These are phyloP conservation scores for Acrocephalus arundinaceus DNA, from an alignment of 2,113 vertebrate genomes.

Conservation along the genomic window DNA sequence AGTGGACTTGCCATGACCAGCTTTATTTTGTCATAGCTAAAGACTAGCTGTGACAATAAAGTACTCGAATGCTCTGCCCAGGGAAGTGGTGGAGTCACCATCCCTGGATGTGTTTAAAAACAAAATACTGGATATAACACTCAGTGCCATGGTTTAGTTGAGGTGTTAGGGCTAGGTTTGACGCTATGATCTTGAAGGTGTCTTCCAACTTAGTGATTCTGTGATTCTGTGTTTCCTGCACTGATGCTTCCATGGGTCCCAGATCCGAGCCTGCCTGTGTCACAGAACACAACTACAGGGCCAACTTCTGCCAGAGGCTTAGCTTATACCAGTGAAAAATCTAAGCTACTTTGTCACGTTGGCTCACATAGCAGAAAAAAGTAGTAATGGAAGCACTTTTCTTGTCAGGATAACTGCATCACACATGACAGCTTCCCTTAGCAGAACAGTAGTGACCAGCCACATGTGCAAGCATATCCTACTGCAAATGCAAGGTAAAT, in stretches of 20 bases:
- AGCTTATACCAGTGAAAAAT: neutral
- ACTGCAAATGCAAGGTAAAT: neutral
- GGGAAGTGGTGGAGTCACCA: too few relatives aligned
- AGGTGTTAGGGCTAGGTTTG: too few relatives aligned
- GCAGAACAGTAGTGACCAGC: neutral
- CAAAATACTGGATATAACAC: too few relatives aligned
- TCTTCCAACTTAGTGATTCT: too few relatives aligned
- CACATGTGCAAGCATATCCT: neutral
- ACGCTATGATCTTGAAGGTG: too few relatives aligned
- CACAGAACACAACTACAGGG: neutral
- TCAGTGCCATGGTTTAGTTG: too few relatives aligned
- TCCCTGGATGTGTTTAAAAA: too few relatives aligned
- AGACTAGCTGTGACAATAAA: too few relatives aligned
- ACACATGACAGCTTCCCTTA: neutral
- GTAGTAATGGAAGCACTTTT: constrained; percentile 1
- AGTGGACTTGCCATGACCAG: too few relatives aligned
- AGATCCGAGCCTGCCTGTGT: neutral
- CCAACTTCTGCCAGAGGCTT: neutral
- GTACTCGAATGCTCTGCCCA: too few relatives aligned
- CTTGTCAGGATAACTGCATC: neutral
- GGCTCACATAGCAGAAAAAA: neutral
- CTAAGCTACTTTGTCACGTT: neutral
- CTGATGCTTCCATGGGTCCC: fast-evolving
- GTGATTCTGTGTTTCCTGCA: neutral
- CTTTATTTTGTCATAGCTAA: too few relatives aligned